A percentile compares a stretch with the other conserved stretches of the same genome.
Conservation (phyloP, 2,797 vertebrate genomes). For the Centropyge bicolor region DNA sequence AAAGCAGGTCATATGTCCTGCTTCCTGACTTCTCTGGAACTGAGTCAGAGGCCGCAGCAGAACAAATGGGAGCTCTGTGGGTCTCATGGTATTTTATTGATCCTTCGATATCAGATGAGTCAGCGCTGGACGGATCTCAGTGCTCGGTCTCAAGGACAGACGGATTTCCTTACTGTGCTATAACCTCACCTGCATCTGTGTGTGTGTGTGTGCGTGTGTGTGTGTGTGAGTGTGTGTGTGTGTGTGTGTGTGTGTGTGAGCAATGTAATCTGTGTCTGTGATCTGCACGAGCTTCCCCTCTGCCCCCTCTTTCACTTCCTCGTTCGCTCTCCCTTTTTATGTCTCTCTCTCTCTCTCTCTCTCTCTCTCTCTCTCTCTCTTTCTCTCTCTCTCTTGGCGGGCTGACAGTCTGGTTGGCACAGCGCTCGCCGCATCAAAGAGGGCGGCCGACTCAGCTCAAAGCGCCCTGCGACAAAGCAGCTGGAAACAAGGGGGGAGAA, state of each 20-base stretch:
- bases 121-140: not conserved
- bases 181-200: not conserved
- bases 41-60: slow-evolving; percentile 31
- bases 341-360: not conserved
- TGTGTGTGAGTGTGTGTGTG: not conserved
- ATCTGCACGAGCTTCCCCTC: not conserved
- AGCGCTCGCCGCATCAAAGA: not conserved
- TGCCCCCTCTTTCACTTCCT: slow-evolving; percentile 11
- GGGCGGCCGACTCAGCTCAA: slow-evolving; percentile 24
- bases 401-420: slow-evolving; percentile 24
- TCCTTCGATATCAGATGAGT: slow-evolving; percentile 7
- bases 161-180: not conserved
- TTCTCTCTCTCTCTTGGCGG: not conserved
- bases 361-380: not conserved
- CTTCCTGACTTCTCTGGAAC: slow-evolving; percentile 12
- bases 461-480: slow-evolving; percentile 6
- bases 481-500: not conserved
- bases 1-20: not conserved
- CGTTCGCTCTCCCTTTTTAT: not conserved
- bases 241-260: not conserved
- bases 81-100: slow-evolving; percentile 24
- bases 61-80: not conserved
- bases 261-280: not conserved
- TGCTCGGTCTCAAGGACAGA: not conserved
- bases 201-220: not conserved